Evolutionary conservation across 2,888 invertebrate species (phyloP).

Genomic region (Agrotis exclamationis): DNA sequence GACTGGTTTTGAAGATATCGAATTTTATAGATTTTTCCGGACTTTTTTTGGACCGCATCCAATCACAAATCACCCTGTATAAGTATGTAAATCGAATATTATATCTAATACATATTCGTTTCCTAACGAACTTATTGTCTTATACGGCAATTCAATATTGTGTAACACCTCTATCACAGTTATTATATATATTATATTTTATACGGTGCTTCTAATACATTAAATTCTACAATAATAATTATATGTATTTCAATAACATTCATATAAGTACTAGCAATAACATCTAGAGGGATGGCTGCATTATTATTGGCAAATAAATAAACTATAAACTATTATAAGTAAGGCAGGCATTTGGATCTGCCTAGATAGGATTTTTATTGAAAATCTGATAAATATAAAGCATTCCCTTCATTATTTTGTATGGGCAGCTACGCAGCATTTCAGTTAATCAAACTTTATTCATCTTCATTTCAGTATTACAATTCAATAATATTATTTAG

Average conservation of each 20-base stretch:
- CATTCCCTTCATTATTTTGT: neutral
- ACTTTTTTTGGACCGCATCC: too few species aligned
- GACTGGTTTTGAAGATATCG: too few species aligned
- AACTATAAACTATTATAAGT: too few species aligned
- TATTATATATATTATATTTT: constrained; percentile 5
- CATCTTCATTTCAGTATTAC: too few species aligned
- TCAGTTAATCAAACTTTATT: neutral
- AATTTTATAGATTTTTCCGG: too few species aligned
- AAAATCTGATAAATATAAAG: constrained; percentile 1
- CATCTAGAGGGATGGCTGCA: neutral
- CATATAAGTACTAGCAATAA: neutral
- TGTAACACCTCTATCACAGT: constrained; percentile 25
- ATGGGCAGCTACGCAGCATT: neutral
- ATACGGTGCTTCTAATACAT: constrained; percentile 27
- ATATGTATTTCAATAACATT: neutral
- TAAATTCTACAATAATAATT: constrained; percentile 11
- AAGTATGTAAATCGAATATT: neutral
- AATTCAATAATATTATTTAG: too few species aligned
- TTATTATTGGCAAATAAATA: too few species aligned
- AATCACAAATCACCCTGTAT: too few species aligned
- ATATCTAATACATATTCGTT: constrained; percentile 6
- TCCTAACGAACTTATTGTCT: constrained; percentile 48
- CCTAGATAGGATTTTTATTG: neutral
- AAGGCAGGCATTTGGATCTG: neutral
- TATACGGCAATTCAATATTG: constrained; percentile 24